These are phyloP conservation scores for Hoplodrina blanda DNA, from an alignment of 2,888 invertebrate species.

Conservation along the genomic window DNA sequence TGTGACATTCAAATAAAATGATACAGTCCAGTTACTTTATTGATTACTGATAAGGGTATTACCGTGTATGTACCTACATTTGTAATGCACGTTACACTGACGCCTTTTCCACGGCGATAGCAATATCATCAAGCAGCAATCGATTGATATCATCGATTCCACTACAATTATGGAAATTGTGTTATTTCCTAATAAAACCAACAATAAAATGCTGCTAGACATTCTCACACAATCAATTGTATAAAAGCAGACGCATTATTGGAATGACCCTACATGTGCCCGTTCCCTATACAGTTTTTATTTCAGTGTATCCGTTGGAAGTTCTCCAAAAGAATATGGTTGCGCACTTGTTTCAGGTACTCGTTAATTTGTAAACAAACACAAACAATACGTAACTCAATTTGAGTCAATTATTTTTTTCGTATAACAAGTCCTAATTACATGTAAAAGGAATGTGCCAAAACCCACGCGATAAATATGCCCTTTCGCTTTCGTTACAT, in stretches of 20 bases:
- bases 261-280: conserved; percentile 12
- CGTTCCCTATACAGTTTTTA: conserved; percentile 59
- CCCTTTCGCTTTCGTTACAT: conserved; percentile 41
- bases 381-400: conserved; percentile 18
- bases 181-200: background rate
- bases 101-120: conserved; percentile 24
- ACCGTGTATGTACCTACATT: conserved; percentile 12
- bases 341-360: conserved; percentile 56
- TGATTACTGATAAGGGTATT: conserved; percentile 45
- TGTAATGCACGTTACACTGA: conserved; percentile 4
- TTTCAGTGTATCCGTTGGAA: conserved; percentile 75
- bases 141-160: conserved; percentile 15
- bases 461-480: conserved; percentile 16
- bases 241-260: conserved; percentile 1
- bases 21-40: conserved; percentile 27
- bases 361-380: conserved; percentile 51
- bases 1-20: conserved; percentile 42
- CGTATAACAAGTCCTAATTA: background rate
- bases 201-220: background rate
- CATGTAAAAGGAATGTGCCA: background rate
- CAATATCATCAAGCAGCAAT: conserved; percentile 23
- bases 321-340: conserved; percentile 67
- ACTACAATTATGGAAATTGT: background rate
- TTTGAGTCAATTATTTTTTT: conserved; percentile 16
- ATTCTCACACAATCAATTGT: conserved; percentile 5